Evolutionary conservation across 2,888 invertebrate genomes (phyloP).

Genomic region (Pecten maximus): DNA sequence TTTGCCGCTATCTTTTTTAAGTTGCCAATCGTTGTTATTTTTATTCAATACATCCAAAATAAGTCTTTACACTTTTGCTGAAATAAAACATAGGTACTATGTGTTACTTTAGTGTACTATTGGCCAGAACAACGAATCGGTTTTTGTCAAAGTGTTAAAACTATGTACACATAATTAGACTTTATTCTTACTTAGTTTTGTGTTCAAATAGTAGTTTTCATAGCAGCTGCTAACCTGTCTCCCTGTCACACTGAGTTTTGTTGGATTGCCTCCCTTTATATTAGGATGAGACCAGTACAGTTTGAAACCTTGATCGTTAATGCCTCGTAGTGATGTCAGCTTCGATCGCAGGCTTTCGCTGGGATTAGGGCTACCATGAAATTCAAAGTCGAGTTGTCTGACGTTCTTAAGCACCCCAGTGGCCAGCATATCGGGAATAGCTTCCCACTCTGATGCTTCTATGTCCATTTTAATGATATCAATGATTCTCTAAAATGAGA

Average conservation of each 20-base stretch:
- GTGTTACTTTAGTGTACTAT: no score
- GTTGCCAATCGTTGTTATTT: no score
- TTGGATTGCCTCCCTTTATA: background rate
- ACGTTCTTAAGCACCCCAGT: background rate
- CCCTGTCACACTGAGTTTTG: background rate
- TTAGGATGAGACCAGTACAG: constrained; percentile 10
- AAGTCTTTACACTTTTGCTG: no score
- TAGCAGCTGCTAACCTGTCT: background rate
- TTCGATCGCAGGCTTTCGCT: background rate
- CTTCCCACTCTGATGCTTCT: background rate
- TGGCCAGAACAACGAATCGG: no score
- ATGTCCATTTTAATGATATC: constrained; percentile 13
- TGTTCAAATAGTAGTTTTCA: background rate
- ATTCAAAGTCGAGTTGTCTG: background rate
- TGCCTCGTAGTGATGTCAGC: background rate
- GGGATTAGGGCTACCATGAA: background rate
- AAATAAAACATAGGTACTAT: no score
- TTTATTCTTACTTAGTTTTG: background rate
- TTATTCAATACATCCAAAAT: no score
- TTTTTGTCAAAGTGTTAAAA: no score
- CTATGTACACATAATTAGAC: no score
- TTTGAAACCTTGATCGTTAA: background rate
- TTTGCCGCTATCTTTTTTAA: no score
- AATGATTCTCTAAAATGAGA: background rate
- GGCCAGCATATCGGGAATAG: background rate